Conservation (phyloP, 2,113 vertebrate genomes). For the Limnothrissa miodon region DNA sequence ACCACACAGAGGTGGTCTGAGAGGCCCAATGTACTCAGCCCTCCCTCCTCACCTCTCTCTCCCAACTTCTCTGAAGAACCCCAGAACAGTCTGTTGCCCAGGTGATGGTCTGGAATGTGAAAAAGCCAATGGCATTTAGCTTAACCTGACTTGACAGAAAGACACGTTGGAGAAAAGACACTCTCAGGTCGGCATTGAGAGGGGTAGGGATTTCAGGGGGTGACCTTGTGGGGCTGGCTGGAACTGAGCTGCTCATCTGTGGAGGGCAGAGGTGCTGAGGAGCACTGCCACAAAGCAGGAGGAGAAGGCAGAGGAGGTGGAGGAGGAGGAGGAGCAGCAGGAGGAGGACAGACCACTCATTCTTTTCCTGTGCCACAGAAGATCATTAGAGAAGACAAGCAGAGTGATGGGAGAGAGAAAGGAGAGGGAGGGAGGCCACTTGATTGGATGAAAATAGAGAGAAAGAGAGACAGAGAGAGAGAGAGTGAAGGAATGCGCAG, state of each 20-base stretch:
- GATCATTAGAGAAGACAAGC: neutral
- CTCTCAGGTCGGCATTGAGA: neutral
- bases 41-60: neutral
- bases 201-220: neutral
- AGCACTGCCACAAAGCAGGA: neutral
- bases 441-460: neutral
- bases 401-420: neutral
- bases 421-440: neutral
- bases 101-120: neutral
- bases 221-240: neutral
- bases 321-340: neutral
- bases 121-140: neutral
- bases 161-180: neutral
- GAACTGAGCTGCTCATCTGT: neutral
- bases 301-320: neutral
- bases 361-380: neutral
- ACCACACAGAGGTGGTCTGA: neutral
- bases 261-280: neutral
- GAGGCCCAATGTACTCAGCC: neutral
- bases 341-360: conserved; percentile 6
- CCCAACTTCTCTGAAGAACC: neutral
- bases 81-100: neutral
- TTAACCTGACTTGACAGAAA: neutral
- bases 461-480: neutral
- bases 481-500: neutral